These are phyloP conservation scores for Gopherus evgoodei DNA, from an alignment of 2,113 vertebrate genomes.

Conservation along the genomic window DNA sequence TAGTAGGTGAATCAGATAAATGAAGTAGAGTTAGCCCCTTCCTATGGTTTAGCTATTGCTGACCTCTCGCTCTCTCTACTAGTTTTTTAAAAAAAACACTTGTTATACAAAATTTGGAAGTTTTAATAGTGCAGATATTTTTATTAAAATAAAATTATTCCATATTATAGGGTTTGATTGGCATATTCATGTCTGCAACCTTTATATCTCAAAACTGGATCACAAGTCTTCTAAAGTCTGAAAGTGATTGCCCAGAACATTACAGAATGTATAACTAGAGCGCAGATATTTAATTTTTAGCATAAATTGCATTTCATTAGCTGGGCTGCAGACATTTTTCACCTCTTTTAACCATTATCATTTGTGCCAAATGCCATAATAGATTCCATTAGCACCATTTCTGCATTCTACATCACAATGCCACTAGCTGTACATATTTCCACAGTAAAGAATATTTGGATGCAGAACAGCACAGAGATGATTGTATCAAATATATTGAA, in stretches of 20 bases:
- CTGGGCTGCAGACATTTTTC: background rate
- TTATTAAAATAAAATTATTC: background rate
- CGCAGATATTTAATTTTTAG: background rate
- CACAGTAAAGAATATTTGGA: background rate
- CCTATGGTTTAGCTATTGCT: background rate
- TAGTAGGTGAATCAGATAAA: background rate
- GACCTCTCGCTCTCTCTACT: background rate
- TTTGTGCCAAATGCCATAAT: background rate
- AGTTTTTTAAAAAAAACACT: background rate
- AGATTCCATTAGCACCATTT: background rate
- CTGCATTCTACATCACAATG: background rate
- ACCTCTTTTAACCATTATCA: background rate
- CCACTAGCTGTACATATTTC: background rate
- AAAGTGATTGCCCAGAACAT: background rate
- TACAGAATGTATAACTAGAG: background rate
- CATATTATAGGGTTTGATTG: background rate
- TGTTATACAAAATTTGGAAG: background rate
- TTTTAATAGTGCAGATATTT: background rate
- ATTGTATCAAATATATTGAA: background rate
- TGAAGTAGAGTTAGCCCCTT: background rate
- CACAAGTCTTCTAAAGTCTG: background rate
- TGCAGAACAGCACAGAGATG: background rate
- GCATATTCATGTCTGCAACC: background rate
- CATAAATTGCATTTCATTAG: background rate
- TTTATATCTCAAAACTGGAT: background rate